Base-by-base conservation (phyloP, 2,797 vertebrate genomes). In the Masticophis lateralis region DNA sequence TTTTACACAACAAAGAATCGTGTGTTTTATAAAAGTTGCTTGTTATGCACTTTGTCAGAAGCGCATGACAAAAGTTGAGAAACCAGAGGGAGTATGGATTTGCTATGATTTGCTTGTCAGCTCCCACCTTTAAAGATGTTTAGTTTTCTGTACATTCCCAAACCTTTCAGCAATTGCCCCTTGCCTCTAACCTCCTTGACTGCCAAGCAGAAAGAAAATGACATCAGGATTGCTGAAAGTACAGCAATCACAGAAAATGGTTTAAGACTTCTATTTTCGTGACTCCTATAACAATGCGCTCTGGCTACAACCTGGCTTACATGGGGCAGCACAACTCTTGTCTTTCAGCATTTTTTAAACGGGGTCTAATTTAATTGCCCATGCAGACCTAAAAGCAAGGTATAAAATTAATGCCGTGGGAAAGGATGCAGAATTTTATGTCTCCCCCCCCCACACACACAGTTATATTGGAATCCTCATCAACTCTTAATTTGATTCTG, bases 261-360 rank as follows among this genome's bases (percentile, higher is more conserved):
- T 55, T 93, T 94, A 91, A 91, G 69, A 69, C 53, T 22, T 51
- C 14, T n/a, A 13, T 53, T 92, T 91, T 69, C 66, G 90, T 91
- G 93, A 94, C 90, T 94, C 87, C 90, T 87, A 69, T 92, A 53
- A 69, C 89, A 91, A 94, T 91, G 89, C 11, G 11, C 37, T 51
- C 37, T 16, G 11, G 27, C 51, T 86, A 22, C 25, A 57, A 37
- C 51, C 69, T 57, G 47, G 32, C 32, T 86, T n/a, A n/a, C 22
- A 14, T 28, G 13, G 13, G 18, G 43, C n/a, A 27, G 63, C 18
- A 11, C 88, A 61, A 37, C 20, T 28, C 56, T 61, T 1, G 28
- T 43, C 87, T 86, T 91, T 28, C 43, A 27, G 37, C 89, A 18
- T 66, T 86, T 18, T 59, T 86, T 28, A 91, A 61, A 91, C 43